These are phyloP conservation scores for Parthenolecanium corni DNA, from an alignment of 2,888 invertebrate species.

Conservation along the genomic window DNA sequence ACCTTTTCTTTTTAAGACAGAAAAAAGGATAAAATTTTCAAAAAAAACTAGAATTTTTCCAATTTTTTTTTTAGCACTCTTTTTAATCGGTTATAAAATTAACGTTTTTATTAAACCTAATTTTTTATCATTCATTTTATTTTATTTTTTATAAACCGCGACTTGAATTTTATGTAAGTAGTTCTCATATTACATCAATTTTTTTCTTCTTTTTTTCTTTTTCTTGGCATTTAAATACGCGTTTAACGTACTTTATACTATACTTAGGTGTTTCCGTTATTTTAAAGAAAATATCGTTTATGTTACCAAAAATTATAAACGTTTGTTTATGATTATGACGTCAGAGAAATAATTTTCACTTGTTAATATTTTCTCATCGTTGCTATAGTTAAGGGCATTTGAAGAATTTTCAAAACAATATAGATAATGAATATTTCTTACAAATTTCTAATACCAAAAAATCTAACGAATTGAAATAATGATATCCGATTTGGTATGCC, in stretches of 20 bases:
- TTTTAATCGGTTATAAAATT: neutral
- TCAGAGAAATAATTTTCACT: too few species aligned
- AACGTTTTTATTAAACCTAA: neutral
- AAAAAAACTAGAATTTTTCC: too few species aligned
- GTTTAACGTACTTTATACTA: neutral
- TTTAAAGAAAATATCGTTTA: constrained; percentile 15
- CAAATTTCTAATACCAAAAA: too few species aligned
- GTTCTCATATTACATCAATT: neutral
- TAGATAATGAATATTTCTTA: too few species aligned
- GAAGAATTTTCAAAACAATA: too few species aligned
- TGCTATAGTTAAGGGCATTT: too few species aligned
- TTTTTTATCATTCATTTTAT: constrained; percentile 16
- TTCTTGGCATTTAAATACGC: too few species aligned
- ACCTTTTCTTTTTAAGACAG: neutral
- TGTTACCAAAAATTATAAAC: constrained; percentile 3
- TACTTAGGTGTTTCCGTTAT: neutral
- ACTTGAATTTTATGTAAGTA: neutral
- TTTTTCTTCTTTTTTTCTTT: neutral
- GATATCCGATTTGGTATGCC: too few species aligned
- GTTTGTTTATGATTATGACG: neutral
- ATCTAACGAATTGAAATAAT: too few species aligned
- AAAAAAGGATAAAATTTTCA: too few species aligned
- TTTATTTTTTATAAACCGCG: neutral
- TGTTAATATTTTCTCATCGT: too few species aligned
- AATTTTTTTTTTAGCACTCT: too few species aligned